Evolutionary conservation across 1,140 invertebrate species (phyloP).

Genomic region (Parasteatoda tepidariorum): DNA sequence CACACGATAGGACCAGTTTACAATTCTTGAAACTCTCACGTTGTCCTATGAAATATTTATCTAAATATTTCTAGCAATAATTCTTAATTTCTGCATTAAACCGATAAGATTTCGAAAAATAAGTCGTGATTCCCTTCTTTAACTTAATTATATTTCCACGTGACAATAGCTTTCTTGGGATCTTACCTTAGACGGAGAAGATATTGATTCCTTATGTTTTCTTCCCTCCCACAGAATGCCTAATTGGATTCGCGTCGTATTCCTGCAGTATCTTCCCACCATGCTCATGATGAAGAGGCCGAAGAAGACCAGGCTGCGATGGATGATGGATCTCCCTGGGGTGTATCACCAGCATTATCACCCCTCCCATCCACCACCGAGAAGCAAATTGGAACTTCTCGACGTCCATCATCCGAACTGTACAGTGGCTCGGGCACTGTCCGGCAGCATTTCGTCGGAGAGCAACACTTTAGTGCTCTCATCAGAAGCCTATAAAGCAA

Average conservation of each 20-base stretch:
- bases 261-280: constrained; percentile 89
- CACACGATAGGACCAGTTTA: too few species aligned
- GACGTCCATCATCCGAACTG: constrained; percentile 60
- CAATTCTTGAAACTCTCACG: too few species aligned
- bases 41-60: too few species aligned
- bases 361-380: not conserved
- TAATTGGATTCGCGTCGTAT: constrained; percentile 88
- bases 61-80: too few species aligned
- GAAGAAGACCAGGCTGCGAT: constrained; percentile 58
- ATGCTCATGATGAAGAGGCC: constrained; percentile 67
- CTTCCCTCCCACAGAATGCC: constrained; percentile 73
- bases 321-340: constrained; percentile 50
- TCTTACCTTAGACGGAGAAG: not conserved
- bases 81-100: too few species aligned
- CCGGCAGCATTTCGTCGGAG: constrained; percentile 12
- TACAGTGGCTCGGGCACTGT: constrained; percentile 36
- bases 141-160: too few species aligned
- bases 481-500: constrained; percentile 85
- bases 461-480: constrained; percentile 48
- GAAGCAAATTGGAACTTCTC: constrained; percentile 24
- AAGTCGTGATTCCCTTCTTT: too few species aligned
- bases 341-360: constrained; percentile 61
- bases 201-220: not conserved
- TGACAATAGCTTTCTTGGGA: too few species aligned
- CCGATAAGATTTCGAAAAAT: too few species aligned